Conservation (phyloP, 2,797 vertebrate species). For the Hyperoplus immaculatus region DNA sequence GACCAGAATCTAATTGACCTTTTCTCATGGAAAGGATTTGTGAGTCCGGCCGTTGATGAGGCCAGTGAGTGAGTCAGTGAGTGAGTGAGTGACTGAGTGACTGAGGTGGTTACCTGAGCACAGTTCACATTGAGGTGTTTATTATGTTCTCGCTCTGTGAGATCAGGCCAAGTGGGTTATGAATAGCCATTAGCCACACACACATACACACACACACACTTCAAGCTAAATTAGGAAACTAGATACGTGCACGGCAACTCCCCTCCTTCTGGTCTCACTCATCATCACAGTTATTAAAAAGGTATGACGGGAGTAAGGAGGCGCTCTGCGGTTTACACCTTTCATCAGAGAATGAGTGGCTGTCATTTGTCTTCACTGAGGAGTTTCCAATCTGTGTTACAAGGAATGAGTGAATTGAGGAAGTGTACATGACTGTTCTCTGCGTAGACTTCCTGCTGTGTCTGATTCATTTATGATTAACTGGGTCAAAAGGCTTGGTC, state of each 20-base stretch:
- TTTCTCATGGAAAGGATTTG: conserved; percentile 34
- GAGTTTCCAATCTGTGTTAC: conserved; percentile 58
- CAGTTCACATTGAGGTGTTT: conserved; percentile 20
- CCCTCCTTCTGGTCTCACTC: conserved; percentile 19
- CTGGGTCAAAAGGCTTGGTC: conserved; percentile 43
- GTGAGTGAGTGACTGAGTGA: no score
- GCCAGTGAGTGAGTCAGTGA: conserved; percentile 1
- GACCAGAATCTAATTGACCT: conserved; percentile 60
- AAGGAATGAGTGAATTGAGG: conserved; percentile 63
- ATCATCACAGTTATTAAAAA: not conserved
- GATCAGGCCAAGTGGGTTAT: conserved; percentile 43
- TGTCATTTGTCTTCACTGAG: conserved; percentile 27
- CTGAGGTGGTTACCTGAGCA: conserved; percentile 20
- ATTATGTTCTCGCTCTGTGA: not conserved
- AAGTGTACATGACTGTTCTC: conserved; percentile 45
- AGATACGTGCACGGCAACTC: conserved; percentile 3
- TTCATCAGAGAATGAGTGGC: conserved; percentile 22
- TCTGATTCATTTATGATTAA: conserved; percentile 44
- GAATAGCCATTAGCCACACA: conserved; percentile 22
- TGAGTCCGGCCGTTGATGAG: conserved; percentile 69
- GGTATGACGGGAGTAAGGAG: not conserved
- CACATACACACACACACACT: conserved; percentile 1
- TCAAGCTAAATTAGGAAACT: conserved; percentile 47
- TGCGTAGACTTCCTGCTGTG: conserved; percentile 55
- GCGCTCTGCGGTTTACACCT: conserved; percentile 25